phyloP scores from a whole-genome alignment of 2,797 vertebrate genomes.

The Toxotes lorentzi region DNA sequence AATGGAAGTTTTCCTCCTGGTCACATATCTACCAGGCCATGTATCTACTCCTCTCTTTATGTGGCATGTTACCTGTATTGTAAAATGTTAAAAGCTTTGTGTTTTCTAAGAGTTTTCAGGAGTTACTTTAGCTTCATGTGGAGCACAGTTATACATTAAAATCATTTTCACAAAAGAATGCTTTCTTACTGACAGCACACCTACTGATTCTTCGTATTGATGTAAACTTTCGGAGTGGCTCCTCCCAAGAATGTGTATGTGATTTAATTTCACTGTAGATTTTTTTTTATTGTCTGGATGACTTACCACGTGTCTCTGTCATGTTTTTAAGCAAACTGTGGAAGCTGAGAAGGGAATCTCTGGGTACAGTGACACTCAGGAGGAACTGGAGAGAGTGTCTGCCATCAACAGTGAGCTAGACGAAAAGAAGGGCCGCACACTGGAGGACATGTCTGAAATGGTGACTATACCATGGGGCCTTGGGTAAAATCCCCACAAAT shows the following conservation, averaged over 20 bases:
- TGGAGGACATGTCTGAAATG: conserved; percentile 98
- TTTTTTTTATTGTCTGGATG: not conserved
- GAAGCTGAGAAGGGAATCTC: conserved; percentile 95
- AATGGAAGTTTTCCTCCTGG: conserved; percentile 57
- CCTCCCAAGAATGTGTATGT: not conserved
- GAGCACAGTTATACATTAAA: not conserved
- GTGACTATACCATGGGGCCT: conserved; percentile 76
- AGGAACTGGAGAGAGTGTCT: conserved; percentile 95
- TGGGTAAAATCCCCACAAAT: not conserved
- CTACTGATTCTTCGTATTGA: not conserved
- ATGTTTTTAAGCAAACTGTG: conserved; percentile 87
- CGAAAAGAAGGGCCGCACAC: conserved; percentile 92
- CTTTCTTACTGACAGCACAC: not conserved
- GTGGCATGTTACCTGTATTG: not conserved
- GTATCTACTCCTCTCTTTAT: not conserved
- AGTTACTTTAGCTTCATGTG: not conserved
- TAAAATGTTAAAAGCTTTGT: not conserved
- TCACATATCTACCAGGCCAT: conserved; percentile 35
- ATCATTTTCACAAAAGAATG: not conserved
- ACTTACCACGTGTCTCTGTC: conserved; percentile 1
- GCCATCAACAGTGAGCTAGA: conserved; percentile 96
- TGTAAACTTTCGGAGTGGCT: not conserved
- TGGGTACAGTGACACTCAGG: conserved; percentile 95
- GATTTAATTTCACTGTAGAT: not conserved
- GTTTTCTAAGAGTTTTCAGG: not conserved